phyloP scores from a whole-genome alignment of 2,888 invertebrate genomes.

The Apodemia zela region DNA sequence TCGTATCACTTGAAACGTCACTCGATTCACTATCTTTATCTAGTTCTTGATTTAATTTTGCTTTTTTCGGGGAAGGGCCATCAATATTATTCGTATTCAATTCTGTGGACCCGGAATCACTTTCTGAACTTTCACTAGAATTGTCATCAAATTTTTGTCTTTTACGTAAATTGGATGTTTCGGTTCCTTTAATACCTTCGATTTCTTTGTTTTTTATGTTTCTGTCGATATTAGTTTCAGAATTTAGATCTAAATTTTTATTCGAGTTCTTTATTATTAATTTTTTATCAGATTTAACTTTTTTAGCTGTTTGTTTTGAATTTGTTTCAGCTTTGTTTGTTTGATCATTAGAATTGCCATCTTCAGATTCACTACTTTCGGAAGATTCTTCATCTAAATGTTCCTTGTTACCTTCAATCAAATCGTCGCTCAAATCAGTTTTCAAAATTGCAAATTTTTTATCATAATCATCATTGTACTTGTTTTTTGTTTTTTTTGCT shows the following conservation, averaged over 20 bases:
- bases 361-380: conserved; percentile 1
- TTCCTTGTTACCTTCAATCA: not conserved
- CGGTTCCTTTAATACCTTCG: not conserved
- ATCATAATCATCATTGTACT: not conserved
- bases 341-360: not conserved
- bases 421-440: not conserved
- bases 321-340: not conserved
- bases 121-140: not conserved
- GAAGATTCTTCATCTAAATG: not conserved
- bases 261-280: not conserved
- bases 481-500: not conserved
- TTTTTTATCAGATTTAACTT: not conserved
- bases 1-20: not conserved
- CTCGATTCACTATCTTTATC: not conserved
- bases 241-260: not conserved
- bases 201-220: not conserved
- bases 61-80: not conserved
- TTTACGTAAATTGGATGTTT: not conserved
- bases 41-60: not conserved
- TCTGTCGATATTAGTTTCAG: not conserved
- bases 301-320: not conserved
- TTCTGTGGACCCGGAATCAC: not conserved
- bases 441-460: not conserved
- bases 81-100: not conserved
- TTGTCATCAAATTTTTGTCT: not conserved